Base-by-base conservation (phyloP, 2,113 vertebrate genomes). In the Hippocampus abdominalis region DNA sequence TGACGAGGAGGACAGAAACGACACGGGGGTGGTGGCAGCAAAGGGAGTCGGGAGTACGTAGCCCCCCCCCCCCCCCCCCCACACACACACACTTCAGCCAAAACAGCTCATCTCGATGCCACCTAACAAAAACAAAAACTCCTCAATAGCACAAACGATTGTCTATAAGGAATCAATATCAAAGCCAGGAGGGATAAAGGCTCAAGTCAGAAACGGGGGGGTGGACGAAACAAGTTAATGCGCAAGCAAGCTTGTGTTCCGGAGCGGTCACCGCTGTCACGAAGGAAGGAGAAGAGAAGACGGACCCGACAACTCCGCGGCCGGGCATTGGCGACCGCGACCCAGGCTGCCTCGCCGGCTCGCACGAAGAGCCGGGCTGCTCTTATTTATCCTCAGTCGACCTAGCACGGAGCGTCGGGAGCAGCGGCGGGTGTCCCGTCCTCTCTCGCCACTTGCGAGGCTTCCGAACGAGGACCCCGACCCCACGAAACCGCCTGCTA, bases 311-410 rank as follows among this genome's bases (percentile, higher is more conserved):
- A 78, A 88, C 72, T 86, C 81, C 81, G 66, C 81, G 72, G 86
- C 87, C 86, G 85, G 89, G 85, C 86, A 80, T 86, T 86, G 71
- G 86, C 90, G 85, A 84, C 84, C 79, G 81, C 83, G 78, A 29
- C 2, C 83, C 73, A 56, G 77, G 66, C 78, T 80, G 79, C 77
- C 84, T 81, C 79, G 76, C 73, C 76, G 88, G 75, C 78, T 74
- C 76, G 71, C 85, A 75, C 81, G 89, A 81, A 82, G 80, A 87
- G 86, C 85, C 87, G 74, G 80, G 84, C 88, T 82, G n/a, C 72
- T 78, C 79, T 75, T 83, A 80, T 89, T 79, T 87, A 85, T 84
- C 87, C 81, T 84, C 79, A 74, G 84, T 75, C 79, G 86, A 80
- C 79, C 82, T 72, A 74, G 75, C 23, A 78, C 16, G 69, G 70